Evolutionary conservation across 2,888 invertebrate species (phyloP).

Genomic region (Nyleta sp.): DNA sequence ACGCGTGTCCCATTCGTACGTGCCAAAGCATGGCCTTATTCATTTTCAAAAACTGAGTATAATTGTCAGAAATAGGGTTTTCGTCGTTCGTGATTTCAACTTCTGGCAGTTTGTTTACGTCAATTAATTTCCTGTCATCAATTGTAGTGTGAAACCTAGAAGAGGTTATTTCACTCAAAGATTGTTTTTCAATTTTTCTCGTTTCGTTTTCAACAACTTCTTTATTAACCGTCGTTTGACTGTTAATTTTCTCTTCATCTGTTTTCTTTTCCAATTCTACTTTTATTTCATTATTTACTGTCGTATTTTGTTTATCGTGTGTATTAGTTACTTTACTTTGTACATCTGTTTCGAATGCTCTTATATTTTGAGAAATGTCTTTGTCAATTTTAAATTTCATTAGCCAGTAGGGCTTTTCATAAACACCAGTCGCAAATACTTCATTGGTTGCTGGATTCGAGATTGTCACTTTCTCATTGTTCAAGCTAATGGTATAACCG

Average conservation of each 20-base stretch:
- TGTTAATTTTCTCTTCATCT: not conserved
- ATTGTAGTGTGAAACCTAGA: constrained; percentile 26
- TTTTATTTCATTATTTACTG: not conserved
- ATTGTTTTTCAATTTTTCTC: constrained; percentile 1
- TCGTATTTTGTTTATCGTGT: not conserved
- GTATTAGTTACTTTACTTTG: not conserved
- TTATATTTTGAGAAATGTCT: not conserved
- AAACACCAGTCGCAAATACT: constrained; percentile 12
- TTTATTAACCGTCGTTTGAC: not conserved
- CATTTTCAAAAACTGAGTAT: constrained; percentile 12
- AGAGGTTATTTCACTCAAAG: too few species aligned
- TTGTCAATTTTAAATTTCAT: constrained; percentile 8
- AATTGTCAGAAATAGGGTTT: constrained; percentile 1
- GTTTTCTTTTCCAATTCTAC: not conserved
- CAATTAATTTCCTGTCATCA: constrained; percentile 13
- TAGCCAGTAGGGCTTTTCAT: constrained; percentile 27
- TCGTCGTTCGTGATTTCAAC: constrained; percentile 16
- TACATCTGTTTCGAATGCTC: not conserved
- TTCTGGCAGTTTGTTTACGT: constrained; percentile 39
- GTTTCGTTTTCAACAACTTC: too few species aligned
- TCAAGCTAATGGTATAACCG: constrained; percentile 6
- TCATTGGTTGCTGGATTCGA: constrained; percentile 16
- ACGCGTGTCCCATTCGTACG: constrained; percentile 28
- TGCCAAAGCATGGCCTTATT: constrained; percentile 25
- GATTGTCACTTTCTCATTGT: constrained; percentile 13